These are phyloP conservation scores for Aporophyla lueneburgensis DNA, from an alignment of 2,888 invertebrate genomes.

Conservation along the genomic window DNA sequence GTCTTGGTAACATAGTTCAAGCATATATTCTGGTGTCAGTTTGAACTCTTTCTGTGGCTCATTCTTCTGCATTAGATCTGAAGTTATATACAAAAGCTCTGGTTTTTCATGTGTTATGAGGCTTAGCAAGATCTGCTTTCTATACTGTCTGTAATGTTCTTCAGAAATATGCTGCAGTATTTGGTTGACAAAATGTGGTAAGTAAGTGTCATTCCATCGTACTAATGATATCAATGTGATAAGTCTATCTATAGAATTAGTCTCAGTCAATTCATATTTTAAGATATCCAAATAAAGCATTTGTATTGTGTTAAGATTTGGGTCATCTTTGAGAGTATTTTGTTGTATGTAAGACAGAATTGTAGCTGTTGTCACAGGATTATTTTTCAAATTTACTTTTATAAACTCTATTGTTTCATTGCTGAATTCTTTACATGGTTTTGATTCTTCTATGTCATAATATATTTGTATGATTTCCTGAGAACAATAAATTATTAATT, in stretches of 20 bases:
- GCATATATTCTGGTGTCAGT: slow-evolving; percentile 88
- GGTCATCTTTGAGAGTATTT: slow-evolving; percentile 71
- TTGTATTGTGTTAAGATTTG: slow-evolving; percentile 78
- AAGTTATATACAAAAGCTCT: slow-evolving; percentile 78
- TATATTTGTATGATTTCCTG: slow-evolving; percentile 84
- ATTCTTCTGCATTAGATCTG: slow-evolving; percentile 83
- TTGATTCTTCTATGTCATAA: slow-evolving; percentile 79
- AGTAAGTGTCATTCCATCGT: slow-evolving; percentile 80
- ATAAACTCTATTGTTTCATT: slow-evolving; percentile 82
- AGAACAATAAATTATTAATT: slow-evolving; percentile 40
- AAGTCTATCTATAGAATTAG: slow-evolving; percentile 80
- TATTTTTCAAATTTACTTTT: slow-evolving; percentile 83
- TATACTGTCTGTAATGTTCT: slow-evolving; percentile 82
- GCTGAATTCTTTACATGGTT: slow-evolving; percentile 77
- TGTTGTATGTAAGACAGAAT: slow-evolving; percentile 80
- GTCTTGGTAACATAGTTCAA: slow-evolving; percentile 88
- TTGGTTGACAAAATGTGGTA: slow-evolving; percentile 78
- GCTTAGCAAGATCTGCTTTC: slow-evolving; percentile 86
- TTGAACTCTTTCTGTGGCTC: slow-evolving; percentile 86
- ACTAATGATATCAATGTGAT: slow-evolving; percentile 82
- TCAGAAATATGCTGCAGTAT: slow-evolving; percentile 81
- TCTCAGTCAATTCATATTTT: slow-evolving; percentile 79
- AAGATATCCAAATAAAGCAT: slow-evolving; percentile 80
- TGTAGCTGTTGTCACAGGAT: slow-evolving; percentile 84
- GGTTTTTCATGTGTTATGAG: slow-evolving; percentile 84